phyloP scores from a whole-genome alignment of 1,140 invertebrate species.

The Papilio polytes region DNA sequence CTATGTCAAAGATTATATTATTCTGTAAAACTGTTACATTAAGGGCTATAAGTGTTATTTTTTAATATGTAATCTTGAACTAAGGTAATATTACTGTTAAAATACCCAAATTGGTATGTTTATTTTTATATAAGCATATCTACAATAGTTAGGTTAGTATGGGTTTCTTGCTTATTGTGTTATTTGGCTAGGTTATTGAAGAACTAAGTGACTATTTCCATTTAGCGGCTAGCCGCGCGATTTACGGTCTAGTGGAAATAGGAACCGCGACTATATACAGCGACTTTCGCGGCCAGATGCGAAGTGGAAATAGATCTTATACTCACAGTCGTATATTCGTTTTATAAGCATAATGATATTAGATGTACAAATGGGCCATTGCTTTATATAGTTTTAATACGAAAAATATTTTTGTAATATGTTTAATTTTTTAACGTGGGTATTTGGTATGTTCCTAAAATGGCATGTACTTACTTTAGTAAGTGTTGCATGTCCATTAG shows the following conservation, averaged over 20 bases:
- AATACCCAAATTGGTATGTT: conserved; percentile 34
- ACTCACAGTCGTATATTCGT: background rate
- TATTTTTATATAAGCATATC: conserved; percentile 33
- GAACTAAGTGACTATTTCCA: background rate
- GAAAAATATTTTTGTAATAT: conserved; percentile 70
- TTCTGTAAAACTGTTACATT: background rate
- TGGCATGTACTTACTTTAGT: conserved; percentile 66
- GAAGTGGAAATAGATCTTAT: background rate
- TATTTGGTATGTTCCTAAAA: conserved; percentile 73
- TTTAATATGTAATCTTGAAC: conserved; percentile 15
- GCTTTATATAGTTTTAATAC: conserved; percentile 56
- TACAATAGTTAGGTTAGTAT: background rate
- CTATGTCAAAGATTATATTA: conserved; percentile 32
- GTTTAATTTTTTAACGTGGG: conserved; percentile 58
- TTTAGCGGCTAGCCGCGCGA: background rate
- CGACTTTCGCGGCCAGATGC: background rate
- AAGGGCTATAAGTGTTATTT: conserved; percentile 22
- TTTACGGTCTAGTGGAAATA: background rate
- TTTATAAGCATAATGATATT: conserved; percentile 6
- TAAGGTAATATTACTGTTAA: conserved; percentile 3
- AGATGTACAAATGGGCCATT: conserved; percentile 60
- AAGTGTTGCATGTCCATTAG: conserved; percentile 44
- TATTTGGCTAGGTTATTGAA: background rate
- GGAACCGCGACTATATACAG: background rate
- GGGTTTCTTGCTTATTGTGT: conserved; percentile 27